phyloP scores from a whole-genome alignment of 2,888 invertebrate genomes.

The Drosophila subquinaria region DNA sequence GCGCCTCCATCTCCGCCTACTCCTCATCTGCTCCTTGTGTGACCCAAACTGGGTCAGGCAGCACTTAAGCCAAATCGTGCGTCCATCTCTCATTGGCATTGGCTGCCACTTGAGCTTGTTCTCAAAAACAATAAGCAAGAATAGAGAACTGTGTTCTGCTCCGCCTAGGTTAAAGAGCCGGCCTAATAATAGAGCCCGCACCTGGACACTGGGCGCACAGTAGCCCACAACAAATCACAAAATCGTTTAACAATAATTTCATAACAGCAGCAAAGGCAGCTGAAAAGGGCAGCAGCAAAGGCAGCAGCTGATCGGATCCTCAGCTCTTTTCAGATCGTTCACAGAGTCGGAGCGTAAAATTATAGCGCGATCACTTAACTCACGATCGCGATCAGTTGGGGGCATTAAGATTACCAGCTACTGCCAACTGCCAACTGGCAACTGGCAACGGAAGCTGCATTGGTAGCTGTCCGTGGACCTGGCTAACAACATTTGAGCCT shows the following conservation, averaged over 20 bases:
- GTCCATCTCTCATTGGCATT: conserved; percentile 70
- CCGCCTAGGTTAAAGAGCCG: conserved; percentile 60
- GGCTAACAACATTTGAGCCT: conserved; percentile 28
- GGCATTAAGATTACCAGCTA: conserved; percentile 83
- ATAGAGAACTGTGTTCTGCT: conserved; percentile 7
- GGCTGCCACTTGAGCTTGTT: conserved; percentile 69
- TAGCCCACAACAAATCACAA: conserved; percentile 80
- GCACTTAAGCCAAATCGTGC: conserved; percentile 80
- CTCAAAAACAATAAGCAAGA: neutral
- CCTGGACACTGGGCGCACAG: conserved; percentile 61
- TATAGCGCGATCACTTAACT: conserved; percentile 86
- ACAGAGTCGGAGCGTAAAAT: conserved; percentile 79
- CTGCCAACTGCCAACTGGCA: conserved; percentile 54
- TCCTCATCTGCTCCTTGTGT: conserved; percentile 4
- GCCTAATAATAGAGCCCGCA: conserved; percentile 63
- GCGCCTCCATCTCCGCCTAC: conserved; percentile 33
- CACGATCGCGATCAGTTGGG: conserved; percentile 84
- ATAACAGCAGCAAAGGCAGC: conserved; percentile 57
- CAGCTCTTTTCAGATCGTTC: conserved; percentile 36
- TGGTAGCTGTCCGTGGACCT: conserved; percentile 47
- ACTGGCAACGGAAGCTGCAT: conserved; percentile 64
- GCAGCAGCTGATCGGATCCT: conserved; percentile 15
- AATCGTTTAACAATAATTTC: conserved; percentile 83
- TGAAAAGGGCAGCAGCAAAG: conserved; percentile 36
- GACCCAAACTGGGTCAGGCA: conserved; percentile 73